Percentiles rank a stretch among this genome's conserved stretches.
Conservation (phyloP, 2,888 invertebrate genomes). For the Acheta domesticus region DNA sequence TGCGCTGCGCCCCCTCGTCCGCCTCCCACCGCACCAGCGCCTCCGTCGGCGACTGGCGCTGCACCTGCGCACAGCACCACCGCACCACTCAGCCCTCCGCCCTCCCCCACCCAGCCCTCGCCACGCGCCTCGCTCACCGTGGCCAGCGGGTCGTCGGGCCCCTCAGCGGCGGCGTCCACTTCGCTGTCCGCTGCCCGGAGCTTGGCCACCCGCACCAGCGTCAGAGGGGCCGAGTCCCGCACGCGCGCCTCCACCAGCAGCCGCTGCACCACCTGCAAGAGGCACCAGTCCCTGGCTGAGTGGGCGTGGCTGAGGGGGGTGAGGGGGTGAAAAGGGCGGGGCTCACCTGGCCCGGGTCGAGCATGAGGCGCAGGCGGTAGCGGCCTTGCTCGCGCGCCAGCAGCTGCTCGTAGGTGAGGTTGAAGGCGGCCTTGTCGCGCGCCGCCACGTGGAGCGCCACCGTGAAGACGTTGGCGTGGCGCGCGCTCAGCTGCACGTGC, state of each 20-base stretch:
- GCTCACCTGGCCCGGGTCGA: conserved; percentile 60
- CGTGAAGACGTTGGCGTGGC: background rate
- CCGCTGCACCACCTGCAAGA: conserved; percentile 1
- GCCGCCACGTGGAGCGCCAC: background rate
- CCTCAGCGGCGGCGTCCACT: background rate
- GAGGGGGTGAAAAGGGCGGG: no score
- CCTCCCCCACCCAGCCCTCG: no score
- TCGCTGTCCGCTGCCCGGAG: background rate
- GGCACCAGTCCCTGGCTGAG: background rate
- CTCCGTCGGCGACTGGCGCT: no score
- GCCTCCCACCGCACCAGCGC: no score
- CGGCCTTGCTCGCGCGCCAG: conserved; percentile 60
- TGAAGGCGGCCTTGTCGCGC: conserved; percentile 60
- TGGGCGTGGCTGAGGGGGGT: no score
- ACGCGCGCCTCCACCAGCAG: background rate
- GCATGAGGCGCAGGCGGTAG: conserved; percentile 66
- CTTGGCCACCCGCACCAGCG: background rate
- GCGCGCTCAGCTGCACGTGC: background rate
- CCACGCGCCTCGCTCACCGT: background rate
- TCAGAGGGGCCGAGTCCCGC: background rate
- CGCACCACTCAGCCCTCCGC: no score
- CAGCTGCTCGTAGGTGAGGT: conserved; percentile 70
- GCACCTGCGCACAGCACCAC: no score
- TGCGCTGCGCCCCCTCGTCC: no score
- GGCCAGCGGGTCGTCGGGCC: background rate